Conservation (phyloP, 2,113 vertebrate species). For the Beaufortia kweichowensis region DNA sequence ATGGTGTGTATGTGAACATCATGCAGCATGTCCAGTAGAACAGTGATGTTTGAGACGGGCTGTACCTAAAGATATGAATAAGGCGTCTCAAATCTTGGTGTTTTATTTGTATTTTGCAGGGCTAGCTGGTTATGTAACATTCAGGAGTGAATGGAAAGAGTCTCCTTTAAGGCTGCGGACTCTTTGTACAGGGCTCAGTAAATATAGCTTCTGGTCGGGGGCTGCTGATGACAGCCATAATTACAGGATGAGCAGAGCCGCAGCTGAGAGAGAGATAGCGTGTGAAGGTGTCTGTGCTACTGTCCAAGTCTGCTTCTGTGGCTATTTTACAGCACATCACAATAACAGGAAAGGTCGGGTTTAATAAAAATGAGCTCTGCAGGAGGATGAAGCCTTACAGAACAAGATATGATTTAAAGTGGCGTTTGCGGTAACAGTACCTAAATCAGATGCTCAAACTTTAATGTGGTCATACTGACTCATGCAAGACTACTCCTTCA, state of each 20-base stretch:
- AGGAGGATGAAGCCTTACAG: background rate
- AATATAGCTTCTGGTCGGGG: constrained; percentile 71
- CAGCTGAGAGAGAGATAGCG: constrained; percentile 65
- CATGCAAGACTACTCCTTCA: background rate
- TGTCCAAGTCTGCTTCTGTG: constrained; percentile 35
- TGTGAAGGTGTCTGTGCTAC: constrained; percentile 53
- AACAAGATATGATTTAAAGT: constrained; percentile 17
- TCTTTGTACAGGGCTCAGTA: constrained; percentile 58
- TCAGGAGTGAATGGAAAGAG: background rate
- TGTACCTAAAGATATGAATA: too few relatives aligned
- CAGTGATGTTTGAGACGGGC: too few relatives aligned
- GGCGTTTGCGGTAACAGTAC: constrained; percentile 45
- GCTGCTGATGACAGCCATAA: constrained; percentile 74
- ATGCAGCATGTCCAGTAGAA: background rate
- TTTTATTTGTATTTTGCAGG: constrained; percentile 10
- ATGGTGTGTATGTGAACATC: too few relatives aligned
- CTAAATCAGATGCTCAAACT: constrained; percentile 34
- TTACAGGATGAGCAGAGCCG: constrained; percentile 69
- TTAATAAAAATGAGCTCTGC: constrained; percentile 32
- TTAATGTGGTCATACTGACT: constrained; percentile 36
- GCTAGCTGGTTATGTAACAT: background rate
- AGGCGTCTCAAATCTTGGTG: background rate
- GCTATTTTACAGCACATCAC: constrained; percentile 2
- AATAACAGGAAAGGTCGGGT: constrained; percentile 4
- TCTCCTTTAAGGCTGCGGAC: constrained; percentile 27